These are phyloP conservation scores for Erynnis tages DNA, from an alignment of 2,888 invertebrate species.

Conservation along the genomic window DNA sequence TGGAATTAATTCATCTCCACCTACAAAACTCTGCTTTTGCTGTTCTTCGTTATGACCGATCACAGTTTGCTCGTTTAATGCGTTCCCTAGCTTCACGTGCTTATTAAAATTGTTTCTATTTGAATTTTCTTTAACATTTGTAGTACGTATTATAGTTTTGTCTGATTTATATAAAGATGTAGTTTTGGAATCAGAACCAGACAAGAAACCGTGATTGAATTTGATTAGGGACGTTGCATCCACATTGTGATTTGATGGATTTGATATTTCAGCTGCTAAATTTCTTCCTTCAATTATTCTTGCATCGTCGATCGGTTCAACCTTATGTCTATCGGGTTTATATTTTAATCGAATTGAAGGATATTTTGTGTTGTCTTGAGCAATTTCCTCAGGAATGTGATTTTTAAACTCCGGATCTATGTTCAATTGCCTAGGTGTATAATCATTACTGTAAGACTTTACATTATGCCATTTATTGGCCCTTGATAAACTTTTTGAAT, in stretches of 20 bases:
- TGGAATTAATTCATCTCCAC: constrained; percentile 60
- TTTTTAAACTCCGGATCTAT: constrained; percentile 39
- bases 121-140: constrained; percentile 30
- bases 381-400: constrained; percentile 40
- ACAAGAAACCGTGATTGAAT: constrained; percentile 62
- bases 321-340: constrained; percentile 46
- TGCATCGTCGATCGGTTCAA: constrained; percentile 42
- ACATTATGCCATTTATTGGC: constrained; percentile 69
- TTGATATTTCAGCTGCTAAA: constrained; percentile 55
- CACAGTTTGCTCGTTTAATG: constrained; percentile 59
- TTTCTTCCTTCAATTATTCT: constrained; percentile 47
- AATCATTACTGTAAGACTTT: constrained; percentile 61
- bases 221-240: constrained; percentile 56
- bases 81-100: constrained; percentile 67
- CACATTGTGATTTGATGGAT: constrained; percentile 47
- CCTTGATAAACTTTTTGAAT: constrained; percentile 51
- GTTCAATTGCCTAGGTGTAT: constrained; percentile 55
- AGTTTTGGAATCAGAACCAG: constrained; percentile 38
- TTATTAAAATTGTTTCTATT: constrained; percentile 50
- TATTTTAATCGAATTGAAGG: constrained; percentile 55
- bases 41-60: constrained; percentile 53
- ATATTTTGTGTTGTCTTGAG: constrained; percentile 44
- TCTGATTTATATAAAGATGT: constrained; percentile 29
- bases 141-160: constrained; percentile 22
- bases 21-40: constrained; percentile 59